Percentiles rank a stretch among this genome's conserved stretches.
Conservation (phyloP, 2,888 invertebrate species). For the Andrena dorsata region DNA sequence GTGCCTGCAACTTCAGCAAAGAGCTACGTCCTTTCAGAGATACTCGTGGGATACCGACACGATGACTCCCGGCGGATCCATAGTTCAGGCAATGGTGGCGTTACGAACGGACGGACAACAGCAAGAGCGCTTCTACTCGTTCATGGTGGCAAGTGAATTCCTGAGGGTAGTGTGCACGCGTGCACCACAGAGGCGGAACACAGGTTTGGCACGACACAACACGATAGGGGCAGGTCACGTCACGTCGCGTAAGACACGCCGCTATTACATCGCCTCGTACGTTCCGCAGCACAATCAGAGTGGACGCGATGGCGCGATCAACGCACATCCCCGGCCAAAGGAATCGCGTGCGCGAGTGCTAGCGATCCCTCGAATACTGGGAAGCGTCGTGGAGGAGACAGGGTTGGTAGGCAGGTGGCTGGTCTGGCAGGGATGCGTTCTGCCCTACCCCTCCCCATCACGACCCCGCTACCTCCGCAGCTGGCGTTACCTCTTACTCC, state of each 20-base stretch:
- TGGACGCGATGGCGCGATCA: constrained; percentile 60
- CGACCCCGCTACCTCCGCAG: constrained; percentile 38
- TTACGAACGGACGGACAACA: constrained; percentile 30
- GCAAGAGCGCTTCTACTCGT: neutral
- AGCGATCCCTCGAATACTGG: constrained; percentile 77
- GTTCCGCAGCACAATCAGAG: constrained; percentile 48
- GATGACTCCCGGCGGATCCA: constrained; percentile 55
- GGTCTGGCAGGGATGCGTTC: constrained; percentile 76
- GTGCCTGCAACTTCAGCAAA: no score
- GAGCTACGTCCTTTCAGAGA: constrained; percentile 25
- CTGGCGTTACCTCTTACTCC: neutral
- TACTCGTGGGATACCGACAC: constrained; percentile 23
- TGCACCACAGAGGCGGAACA: neutral
- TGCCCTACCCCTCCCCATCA: constrained; percentile 72
- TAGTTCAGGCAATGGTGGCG: constrained; percentile 42
- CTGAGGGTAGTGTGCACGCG: neutral
- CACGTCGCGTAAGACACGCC: constrained; percentile 46
- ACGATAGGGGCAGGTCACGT: neutral
- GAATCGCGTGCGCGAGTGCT: constrained; percentile 68
- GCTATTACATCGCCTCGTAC: constrained; percentile 36
- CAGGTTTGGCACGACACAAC: neutral
- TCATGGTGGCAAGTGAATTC: neutral
- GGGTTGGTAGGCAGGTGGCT: constrained; percentile 75
- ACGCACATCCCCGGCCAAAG: constrained; percentile 62
- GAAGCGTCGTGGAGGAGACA: constrained; percentile 72